A percentile compares a stretch with the other conserved stretches of the same genome.
phyloP scores from a whole-genome alignment of 2,888 invertebrate genomes.

The Pseudoips prasinana region DNA sequence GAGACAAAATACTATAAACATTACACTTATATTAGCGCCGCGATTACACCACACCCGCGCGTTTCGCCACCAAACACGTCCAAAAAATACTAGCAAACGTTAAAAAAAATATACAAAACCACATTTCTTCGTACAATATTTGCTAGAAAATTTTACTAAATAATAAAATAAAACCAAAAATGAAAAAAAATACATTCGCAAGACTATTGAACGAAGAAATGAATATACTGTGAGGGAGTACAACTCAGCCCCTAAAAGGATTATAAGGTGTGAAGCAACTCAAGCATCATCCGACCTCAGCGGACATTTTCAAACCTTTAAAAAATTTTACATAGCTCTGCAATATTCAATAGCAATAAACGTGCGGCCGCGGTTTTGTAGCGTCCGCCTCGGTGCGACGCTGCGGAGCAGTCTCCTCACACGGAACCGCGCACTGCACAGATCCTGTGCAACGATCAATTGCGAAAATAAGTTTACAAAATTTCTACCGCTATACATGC shows the following conservation, averaged over 20 bases:
- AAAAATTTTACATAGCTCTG: conserved; percentile 68
- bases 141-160: conserved; percentile 44
- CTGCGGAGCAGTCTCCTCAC: conserved; percentile 37
- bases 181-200: conserved; percentile 43
- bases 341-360: conserved; percentile 72
- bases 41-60: conserved; percentile 43
- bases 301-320: conserved; percentile 79
- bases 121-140: conserved; percentile 55
- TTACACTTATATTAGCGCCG: conserved; percentile 63
- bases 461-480: no score
- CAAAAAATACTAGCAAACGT: conserved; percentile 29
- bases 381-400: conserved; percentile 68
- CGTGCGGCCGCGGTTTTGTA: conserved; percentile 71
- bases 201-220: conserved; percentile 58
- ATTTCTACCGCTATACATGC: no score
- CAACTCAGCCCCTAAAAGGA: no score
- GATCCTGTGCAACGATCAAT: no score
- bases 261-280: conserved; percentile 33
- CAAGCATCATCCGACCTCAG: conserved; percentile 58
- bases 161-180: conserved; percentile 32
- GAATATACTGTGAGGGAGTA: conserved; percentile 33
- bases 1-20: conserved; percentile 55
- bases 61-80: conserved; percentile 37
- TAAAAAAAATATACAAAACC: conserved; percentile 15
- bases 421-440: conserved; percentile 20